Evolutionary conservation across 2,797 vertebrate species (phyloP), one percentile per base, ranked within the genome.

Genomic region (Gymnoscopelus braueri): DNA sequence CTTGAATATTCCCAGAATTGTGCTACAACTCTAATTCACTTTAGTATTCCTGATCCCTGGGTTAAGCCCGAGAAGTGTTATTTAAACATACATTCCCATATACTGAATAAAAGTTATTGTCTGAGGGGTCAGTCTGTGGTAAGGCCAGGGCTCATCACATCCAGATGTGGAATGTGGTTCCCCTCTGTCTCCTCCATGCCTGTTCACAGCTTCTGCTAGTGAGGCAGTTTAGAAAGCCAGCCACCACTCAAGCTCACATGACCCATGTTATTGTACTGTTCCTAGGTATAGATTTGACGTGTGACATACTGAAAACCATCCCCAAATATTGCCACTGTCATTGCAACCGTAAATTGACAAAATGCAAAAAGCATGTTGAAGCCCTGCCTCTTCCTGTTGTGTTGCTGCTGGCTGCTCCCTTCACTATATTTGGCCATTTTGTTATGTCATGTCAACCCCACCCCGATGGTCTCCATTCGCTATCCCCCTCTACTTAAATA

Each of bases 101-200:
- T 47, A 13, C 0, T 80, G 73, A 76, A 74, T 76, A 29, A 65
- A 75, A 54, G 78, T 55, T 32, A 51, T 51, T 51, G 50, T 66
- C 50, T 49, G 15, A 49, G 60, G 69, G 75, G 57, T 61, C 74
- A 74, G 63, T 62, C 11, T 23, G 65, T 65, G 67, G 62, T 65
- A 59, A 82, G 80, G 77, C 72, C 68, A 9, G 62, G 70, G 62
- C 65, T 79, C 82, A 85, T 90, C 73, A 12, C 86, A 71, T 87
- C 84, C 90, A 90, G 89, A 90, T 90, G 88, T 90, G 88, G 88
- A 90, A 90, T 90, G 88, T 77, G 52, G 69, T 82, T 69, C 53
- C 8, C 39, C 13, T 39, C 73, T 12, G 55, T 52, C 10, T 52
- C 15, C 6, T 60, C 49, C 52, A 15, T 35, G 75, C 48, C 72